These are phyloP conservation scores for Acipenser ruthenus DNA, from an alignment of 2,797 vertebrate species.

Conservation along the genomic window DNA sequence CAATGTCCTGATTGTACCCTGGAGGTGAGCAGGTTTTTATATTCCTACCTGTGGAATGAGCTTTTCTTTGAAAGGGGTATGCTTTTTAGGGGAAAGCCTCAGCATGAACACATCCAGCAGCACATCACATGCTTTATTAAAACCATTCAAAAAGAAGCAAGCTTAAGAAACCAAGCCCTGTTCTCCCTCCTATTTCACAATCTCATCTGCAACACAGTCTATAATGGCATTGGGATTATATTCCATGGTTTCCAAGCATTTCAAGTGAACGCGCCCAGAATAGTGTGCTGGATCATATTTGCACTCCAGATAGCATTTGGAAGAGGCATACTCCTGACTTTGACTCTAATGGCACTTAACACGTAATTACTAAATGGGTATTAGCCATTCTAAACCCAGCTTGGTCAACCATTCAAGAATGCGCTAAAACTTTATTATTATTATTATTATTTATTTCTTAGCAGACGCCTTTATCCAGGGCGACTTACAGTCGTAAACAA, in stretches of 20 bases:
- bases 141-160: conserved; percentile 27
- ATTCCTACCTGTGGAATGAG: too few species aligned
- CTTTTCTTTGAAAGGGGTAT: too few species aligned
- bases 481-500: too few species aligned
- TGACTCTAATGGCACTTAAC: conserved; percentile 46
- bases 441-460: too few species aligned
- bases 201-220: conserved; percentile 37
- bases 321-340: conserved; percentile 42
- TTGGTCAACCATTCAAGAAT: conserved; percentile 14
- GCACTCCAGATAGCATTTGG: conserved; percentile 39
- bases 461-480: too few species aligned
- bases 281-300: conserved; percentile 44
- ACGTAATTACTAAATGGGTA: neutral
- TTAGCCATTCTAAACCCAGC: too few species aligned
- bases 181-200: conserved; percentile 45
- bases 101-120: conserved; percentile 32
- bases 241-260: conserved; percentile 31
- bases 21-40: too few species aligned
- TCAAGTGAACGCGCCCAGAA: conserved; percentile 20
- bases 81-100: neutral
- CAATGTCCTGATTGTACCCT: too few species aligned
- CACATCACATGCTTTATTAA: conserved; percentile 28
- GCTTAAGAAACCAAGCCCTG: conserved; percentile 29
- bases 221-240: conserved; percentile 35
- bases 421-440: conserved; percentile 1